phyloP scores from a whole-genome alignment of 2,888 invertebrate species.

The Cynaeus angustus region DNA sequence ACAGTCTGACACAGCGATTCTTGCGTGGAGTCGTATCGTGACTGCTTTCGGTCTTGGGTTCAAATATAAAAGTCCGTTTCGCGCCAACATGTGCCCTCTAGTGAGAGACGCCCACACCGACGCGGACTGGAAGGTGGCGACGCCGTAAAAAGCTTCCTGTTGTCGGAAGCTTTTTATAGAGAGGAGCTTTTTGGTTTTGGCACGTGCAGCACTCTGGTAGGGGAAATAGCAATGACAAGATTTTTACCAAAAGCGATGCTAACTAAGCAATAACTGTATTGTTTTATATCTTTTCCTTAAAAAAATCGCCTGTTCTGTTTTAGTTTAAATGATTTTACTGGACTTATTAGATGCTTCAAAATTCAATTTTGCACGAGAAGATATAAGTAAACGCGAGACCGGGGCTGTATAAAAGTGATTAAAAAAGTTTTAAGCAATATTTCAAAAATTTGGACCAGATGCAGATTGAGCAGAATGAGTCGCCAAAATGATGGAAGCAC shows the following conservation, averaged over 20 bases:
- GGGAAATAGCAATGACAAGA: constrained; percentile 1
- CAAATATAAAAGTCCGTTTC: constrained; percentile 42
- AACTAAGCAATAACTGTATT: no score
- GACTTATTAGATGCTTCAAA: no score
- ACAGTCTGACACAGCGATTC: constrained; percentile 46
- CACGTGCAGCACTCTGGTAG: constrained; percentile 26
- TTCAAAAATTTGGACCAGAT: no score
- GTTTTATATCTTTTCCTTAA: no score
- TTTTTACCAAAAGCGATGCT: neutral
- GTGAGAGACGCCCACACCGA: constrained; percentile 30
- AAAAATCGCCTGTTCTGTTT: no score
- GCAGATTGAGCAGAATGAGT: no score
- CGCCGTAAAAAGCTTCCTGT: constrained; percentile 43
- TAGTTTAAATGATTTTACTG: no score
- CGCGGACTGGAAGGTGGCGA: constrained; percentile 31
- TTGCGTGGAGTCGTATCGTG: constrained; percentile 44
- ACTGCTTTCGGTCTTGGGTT: constrained; percentile 48
- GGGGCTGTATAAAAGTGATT: no score
- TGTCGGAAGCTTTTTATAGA: constrained; percentile 15
- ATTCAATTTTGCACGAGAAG: no score
- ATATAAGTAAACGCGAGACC: no score
- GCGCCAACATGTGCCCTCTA: constrained; percentile 48
- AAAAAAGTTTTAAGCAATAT: no score
- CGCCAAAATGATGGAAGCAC: no score
- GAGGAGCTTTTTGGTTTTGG: constrained; percentile 29